Evolutionary conservation across 2,797 vertebrate genomes (phyloP), one percentile per base, ranked within the genome.

Genomic region (Cynopterus sphinx): DNA sequence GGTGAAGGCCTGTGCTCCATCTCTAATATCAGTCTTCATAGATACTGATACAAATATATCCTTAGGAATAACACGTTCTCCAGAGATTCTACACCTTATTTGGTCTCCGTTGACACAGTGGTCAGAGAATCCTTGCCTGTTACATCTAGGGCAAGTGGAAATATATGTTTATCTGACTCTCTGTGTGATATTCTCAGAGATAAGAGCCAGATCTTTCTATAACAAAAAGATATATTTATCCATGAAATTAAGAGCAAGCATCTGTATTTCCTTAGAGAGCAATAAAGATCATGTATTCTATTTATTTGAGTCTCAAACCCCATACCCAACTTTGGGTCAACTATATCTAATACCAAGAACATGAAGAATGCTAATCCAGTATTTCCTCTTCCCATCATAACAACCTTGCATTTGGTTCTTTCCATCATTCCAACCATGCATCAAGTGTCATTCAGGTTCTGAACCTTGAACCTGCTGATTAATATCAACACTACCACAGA

Each of bases 251-350:
- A 99, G 99, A 94, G 99, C 99, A 96, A 99, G 98, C 91, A 99
- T 99, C 99, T 99, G 99, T 97, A 99, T 99, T 98, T 99, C 99
- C 98, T 99, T 99, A 94, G 99, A 99, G 97, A 99, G 99, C 99
- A 90, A 99, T 99, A 98, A 99, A 99, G n/a, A n/a, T 99, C 99
- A 97, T 99, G 99, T 85, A 99, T 99, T 85, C 99, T 99, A 87
- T 99, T 98, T 96, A 99, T 99, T 97, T 99, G 99, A 88, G 99
- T 99, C 98, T 99, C 99, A 74, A 99, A 99, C 4, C 99, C 99
- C 99, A 99, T 99, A 97, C 99, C 99, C 97, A 99, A 99, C 99
- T 99, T 99, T 93, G 99, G 98, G 96, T 99, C 99, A 79, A 99
- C 99, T 98, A 99, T 99, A 96, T 99, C 99, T 97, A 99, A 98